These are phyloP conservation scores for Coenobita brevimanus DNA, from an alignment of 1,140 invertebrate species.

Conservation along the genomic window DNA sequence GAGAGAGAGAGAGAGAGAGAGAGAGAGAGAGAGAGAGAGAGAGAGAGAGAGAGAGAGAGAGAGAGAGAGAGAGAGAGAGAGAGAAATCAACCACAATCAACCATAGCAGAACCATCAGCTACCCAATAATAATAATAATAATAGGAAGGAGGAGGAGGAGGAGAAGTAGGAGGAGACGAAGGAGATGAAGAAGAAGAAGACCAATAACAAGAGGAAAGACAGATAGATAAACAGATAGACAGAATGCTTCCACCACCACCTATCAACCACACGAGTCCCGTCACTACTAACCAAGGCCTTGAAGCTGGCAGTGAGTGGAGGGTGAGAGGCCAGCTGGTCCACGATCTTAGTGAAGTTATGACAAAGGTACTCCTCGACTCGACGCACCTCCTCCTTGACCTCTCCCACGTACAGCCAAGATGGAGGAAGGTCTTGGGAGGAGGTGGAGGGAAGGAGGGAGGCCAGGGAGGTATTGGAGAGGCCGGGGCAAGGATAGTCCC, in stretches of 20 bases:
- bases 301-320: background rate
- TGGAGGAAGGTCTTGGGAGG: background rate
- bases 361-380: conserved; percentile 23
- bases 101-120: background rate
- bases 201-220: background rate
- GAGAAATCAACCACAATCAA: background rate
- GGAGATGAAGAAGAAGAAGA: no score
- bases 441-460: background rate
- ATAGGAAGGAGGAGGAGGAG: background rate
- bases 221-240: background rate
- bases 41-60: no score
- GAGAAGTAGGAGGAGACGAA: no score
- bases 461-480: background rate
- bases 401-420: conserved; percentile 5
- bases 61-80: background rate
- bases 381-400: conserved; percentile 31
- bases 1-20: background rate
- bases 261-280: background rate
- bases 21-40: background rate
- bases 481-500: conserved; percentile 16
- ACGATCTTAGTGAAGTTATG: background rate
- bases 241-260: no score
- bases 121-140: background rate
- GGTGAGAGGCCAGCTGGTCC: conserved; percentile 9
- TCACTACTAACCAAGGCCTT: conserved; percentile 33